Base-by-base conservation (phyloP, 1,140 invertebrate genomes). In the Procambarus virginalis region DNA sequence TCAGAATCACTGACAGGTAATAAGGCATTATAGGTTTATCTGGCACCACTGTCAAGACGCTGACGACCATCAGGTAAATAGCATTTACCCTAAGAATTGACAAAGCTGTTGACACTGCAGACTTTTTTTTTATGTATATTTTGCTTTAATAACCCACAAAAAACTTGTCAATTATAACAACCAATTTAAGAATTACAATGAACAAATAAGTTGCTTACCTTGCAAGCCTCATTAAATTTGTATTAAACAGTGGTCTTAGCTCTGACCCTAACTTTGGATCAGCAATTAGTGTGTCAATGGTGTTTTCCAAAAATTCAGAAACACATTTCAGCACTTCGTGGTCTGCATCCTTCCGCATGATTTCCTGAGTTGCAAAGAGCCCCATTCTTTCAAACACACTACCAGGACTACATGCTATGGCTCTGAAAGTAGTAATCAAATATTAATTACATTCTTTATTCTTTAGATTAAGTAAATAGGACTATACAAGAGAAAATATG, bases 281-380 rank as follows among this genome's bases (percentile, higher is more conserved):
- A 58, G 85, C 92, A 22, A 92, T 76, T 34, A 92, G 84, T n/a
- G 84, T 82, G 73, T 92, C 92, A 75, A 92, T 91, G 51, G 92
- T 92, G 60, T 92, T 92, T 60, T 92, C 92, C 76, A 92, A 77
- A 51, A 92, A 92, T 49, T 92, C 92, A 4, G 92, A 92, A 5
- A 92, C 92, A 87, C 92, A 92, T 79, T 92, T 92, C 9, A 92
- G 86, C 22, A 92, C 90, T 64, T 92, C 89, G 51, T 91, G 87
- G 64, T 92, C 90, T 46, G 81, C 85, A 87, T 92, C 92, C 60
- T 92, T 92, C 1, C 87, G 64, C 92, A 92, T 92, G 17, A 92
- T 90, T 75, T 92, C 92, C 48, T 86, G 81, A n/a, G 92, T 91
- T n/a, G 89, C 92, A 91, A 89, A 91, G 22, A 92, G 64, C 3